Evolutionary conservation across 2,888 invertebrate genomes (phyloP), one percentile per base, ranked within the genome.

Genomic region (Hartigia nigra): DNA sequence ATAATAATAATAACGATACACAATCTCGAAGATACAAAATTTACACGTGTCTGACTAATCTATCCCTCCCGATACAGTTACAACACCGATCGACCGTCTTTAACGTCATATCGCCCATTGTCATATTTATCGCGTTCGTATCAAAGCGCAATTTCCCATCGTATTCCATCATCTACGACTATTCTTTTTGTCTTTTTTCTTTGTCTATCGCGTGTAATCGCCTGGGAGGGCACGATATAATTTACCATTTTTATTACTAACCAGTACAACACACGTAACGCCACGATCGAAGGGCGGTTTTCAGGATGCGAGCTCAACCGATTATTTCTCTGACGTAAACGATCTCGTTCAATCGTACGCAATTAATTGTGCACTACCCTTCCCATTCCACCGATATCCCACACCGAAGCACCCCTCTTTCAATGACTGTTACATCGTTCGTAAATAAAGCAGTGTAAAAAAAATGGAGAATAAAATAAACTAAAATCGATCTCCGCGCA

Each of bases 1-100:
- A 75, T 12, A 32, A 55, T 55, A 23, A 39, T 36, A 34, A 79
- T 79, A 79, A 90, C 88, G 87, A 86, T 90, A 88, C 88, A 87
- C 89, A 89, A 89, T 88, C 86, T 77, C 88, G 86, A 89, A 89
- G 89, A 90, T 90, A 90, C 89, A 90, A 90, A 90, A 90, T 90
- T 88, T 90, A 90, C 90, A 90, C 79, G 84, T 81, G 77, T 81
- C 76, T 76, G 79, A 79, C 79, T 79, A 79, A 76, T 34, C 74
- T 77, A 76, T 74, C 74, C 76, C 36, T 31, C 14, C 12, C 34
- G 39, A 12, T 31, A 23, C 72, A 34, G 31, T 72, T 34, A 34
- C 34, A 5, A 23, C 34, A 23, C 34, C 72, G 72, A 72, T 72
- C 72, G 72, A 72, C 72, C 9, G 1, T 55, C 39, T 4, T 0